Evolutionary conservation across 2,888 invertebrate species (phyloP), one percentile per base, ranked within the genome.

Genomic region (Pediacus dermestoides): DNA sequence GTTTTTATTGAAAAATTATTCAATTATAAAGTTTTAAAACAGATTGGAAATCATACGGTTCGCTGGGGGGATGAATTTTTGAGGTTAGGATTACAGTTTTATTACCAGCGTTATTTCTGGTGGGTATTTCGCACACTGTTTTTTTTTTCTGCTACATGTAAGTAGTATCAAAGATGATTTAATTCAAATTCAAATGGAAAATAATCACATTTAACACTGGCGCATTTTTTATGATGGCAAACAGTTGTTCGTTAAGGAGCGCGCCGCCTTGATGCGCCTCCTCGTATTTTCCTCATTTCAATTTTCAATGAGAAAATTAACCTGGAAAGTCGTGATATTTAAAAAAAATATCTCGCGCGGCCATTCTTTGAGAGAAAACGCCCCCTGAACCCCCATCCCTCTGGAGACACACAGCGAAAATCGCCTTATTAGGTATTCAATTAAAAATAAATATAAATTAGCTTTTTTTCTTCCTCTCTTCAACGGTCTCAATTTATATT

Each of bases 1-100:
- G 64, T 65, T 66, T 67, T 67, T 67, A 66, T 67, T 66, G 67
- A 66, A 67, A 66, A 67, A 67, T 67, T 67, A 67, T 66, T 67
- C 67, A 67, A 66, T 66, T 67, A 66, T 64, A 64, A 67, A 66
- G 65, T 66, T 67, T 67, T 64, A 60, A 66, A 67, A 66, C 66
- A 67, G 67, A 67, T 67, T 67, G 66, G 61, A 66, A 67, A 67
- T 67, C 65, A 64, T 57, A 57, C 63, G 65, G 58, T 64, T 60
- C 60, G 61, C 46, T 58, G 56, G 51, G 44, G 30, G 34, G 33
- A 41, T 36, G 36, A 32, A 30, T 37, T 30, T 42, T 32, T 48
- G 49, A 53, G 57, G 52, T 55, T 52, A 46, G 46, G 52, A 51
- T 52, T 52, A 34, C 37, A 18, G 6, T 18, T 18, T 18, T n/a